These are phyloP conservation scores for Phlogophora meticulosa DNA, from an alignment of 2,888 invertebrate species.

Conservation along the genomic window DNA sequence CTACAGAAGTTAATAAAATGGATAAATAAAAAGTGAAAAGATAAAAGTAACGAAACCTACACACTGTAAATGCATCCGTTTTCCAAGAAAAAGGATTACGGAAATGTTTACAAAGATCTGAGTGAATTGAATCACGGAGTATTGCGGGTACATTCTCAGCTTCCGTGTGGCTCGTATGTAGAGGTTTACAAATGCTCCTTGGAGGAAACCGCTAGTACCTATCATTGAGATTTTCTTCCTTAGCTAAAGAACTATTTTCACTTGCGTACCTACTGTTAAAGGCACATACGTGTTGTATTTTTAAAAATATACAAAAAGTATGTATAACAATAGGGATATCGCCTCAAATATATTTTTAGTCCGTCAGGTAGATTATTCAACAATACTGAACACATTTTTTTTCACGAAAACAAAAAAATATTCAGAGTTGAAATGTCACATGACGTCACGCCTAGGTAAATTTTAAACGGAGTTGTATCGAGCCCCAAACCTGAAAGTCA, in stretches of 20 bases:
- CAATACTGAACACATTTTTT: too few species aligned
- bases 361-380: too few species aligned
- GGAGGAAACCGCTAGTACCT: constrained; percentile 31
- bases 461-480: too few species aligned
- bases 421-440: too few species aligned
- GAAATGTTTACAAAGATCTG: constrained; percentile 31
- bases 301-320: too few species aligned
- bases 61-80: constrained; percentile 4
- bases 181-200: constrained; percentile 41
- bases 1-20: not conserved
- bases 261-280: constrained; percentile 5
- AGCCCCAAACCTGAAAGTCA: too few species aligned
- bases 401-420: too few species aligned
- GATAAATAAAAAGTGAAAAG: not conserved
- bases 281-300: not conserved
- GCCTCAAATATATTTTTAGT: too few species aligned
- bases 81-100: constrained; percentile 16
- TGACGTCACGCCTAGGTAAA: too few species aligned
- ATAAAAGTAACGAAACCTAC: constrained; percentile 1
- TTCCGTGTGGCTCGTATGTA: constrained; percentile 26
- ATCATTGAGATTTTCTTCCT: constrained; percentile 24
- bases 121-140: constrained; percentile 45
- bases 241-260: constrained; percentile 6
- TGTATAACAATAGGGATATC: too few species aligned
- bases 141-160: constrained; percentile 29